A percentile compares a stretch with the other conserved stretches of the same genome.
phyloP scores from a whole-genome alignment of 2,797 vertebrate species.

The Okamejei kenojei region DNA sequence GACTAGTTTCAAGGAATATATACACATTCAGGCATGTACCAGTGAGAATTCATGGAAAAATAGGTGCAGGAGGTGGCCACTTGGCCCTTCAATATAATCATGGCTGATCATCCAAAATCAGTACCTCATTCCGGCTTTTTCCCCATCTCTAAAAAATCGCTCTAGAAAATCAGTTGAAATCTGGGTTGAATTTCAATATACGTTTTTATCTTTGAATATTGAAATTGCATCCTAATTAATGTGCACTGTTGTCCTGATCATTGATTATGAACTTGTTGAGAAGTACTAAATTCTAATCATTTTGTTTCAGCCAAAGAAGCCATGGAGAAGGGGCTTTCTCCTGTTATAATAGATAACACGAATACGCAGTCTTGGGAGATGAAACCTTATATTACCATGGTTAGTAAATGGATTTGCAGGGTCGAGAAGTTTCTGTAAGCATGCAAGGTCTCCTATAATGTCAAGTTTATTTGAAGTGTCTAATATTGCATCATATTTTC shows the following conservation, averaged over 20 bases:
- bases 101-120: too few relatives aligned
- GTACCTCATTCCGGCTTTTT: too few relatives aligned
- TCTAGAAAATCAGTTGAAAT: too few relatives aligned
- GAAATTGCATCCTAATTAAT: background rate
- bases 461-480: background rate
- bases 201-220: too few relatives aligned
- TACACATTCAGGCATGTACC: background rate
- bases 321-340: constrained; percentile 71
- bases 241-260: constrained; percentile 29
- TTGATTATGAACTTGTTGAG: constrained; percentile 21
- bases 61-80: too few relatives aligned
- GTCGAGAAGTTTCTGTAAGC: background rate
- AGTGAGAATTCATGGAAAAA: background rate
- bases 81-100: too few relatives aligned
- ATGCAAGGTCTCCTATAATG: constrained; percentile 3
- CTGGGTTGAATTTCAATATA: too few relatives aligned
- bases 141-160: too few relatives aligned
- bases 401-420: constrained; percentile 55
- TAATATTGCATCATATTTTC: background rate
- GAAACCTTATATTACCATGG: constrained; percentile 89
- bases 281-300: constrained; percentile 21
- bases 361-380: constrained; percentile 96
- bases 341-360: constrained; percentile 96
- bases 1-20: background rate
- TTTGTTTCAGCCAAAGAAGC: constrained; percentile 78